Percentiles rank a stretch among this genome's conserved stretches.
These are phyloP conservation scores for Baryphthengus martii DNA, from an alignment of 2,113 vertebrate genomes.

Conservation along the genomic window DNA sequence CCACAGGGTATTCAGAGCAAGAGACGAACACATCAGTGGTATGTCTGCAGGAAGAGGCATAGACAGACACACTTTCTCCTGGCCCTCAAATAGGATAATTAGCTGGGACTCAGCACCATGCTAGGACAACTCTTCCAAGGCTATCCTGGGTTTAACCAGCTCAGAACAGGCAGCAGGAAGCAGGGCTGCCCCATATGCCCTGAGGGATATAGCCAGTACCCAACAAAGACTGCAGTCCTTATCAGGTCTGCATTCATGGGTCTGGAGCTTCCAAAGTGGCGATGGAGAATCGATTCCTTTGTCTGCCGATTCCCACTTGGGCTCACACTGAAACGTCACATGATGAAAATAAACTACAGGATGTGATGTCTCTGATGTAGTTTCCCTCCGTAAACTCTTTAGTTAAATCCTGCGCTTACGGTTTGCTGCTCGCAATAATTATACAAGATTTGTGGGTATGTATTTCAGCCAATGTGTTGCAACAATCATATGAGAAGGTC, in stretches of 20 bases:
- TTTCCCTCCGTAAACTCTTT: not conserved
- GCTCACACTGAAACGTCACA: not conserved
- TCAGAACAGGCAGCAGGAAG: not conserved
- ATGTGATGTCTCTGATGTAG: not conserved
- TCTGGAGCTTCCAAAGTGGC: not conserved
- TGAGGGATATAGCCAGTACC: not conserved
- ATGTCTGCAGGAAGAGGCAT: not conserved
- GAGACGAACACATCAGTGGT: accelerated
- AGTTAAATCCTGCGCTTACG: not conserved
- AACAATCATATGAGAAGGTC: not conserved
- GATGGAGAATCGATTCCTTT: not conserved
- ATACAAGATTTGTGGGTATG: not conserved
- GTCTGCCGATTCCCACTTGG: not conserved
- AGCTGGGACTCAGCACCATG: not conserved
- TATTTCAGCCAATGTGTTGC: not conserved
- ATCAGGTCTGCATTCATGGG: not conserved
- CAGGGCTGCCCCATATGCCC: not conserved
- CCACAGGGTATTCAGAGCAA: not conserved
- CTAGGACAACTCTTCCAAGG: not conserved
- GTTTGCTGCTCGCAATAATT: not conserved
- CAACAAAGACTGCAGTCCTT: not conserved
- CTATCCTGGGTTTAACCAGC: not conserved
- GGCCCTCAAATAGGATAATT: not conserved
- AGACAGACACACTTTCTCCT: not conserved
- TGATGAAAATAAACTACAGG: not conserved